Evolutionary conservation across 2,113 vertebrate genomes (phyloP).

Genomic region (Lepidiolamprologus cunningtoni): DNA sequence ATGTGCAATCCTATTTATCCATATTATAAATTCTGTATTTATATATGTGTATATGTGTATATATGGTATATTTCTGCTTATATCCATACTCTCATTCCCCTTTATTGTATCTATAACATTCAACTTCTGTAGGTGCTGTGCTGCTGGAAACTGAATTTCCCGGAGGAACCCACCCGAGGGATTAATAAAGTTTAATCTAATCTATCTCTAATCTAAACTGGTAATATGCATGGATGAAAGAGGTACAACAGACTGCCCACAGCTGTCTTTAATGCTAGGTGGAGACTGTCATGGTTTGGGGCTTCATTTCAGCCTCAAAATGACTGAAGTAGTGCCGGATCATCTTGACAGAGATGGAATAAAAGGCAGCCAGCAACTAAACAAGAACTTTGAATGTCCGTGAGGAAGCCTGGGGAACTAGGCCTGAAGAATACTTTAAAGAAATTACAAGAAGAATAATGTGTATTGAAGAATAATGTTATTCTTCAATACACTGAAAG

Average conservation of each 20-base stretch:
- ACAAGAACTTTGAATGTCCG: neutral
- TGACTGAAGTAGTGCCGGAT: neutral
- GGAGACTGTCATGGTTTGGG: neutral
- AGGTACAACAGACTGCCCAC: neutral
- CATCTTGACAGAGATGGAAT: neutral
- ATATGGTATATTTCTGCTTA: neutral
- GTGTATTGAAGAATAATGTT: neutral
- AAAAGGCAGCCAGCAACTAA: neutral
- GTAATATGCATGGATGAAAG: neutral
- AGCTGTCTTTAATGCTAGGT: neutral
- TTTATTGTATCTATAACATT: neutral
- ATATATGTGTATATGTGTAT: neutral
- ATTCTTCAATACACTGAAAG: neutral
- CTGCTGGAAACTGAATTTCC: neutral
- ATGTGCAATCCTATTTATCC: neutral
- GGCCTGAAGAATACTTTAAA: neutral
- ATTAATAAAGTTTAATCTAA: neutral
- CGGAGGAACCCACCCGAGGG: neutral
- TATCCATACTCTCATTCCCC: neutral
- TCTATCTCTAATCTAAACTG: neutral
- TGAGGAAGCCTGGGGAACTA: neutral
- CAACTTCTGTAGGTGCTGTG: neutral
- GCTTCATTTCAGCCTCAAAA: neutral
- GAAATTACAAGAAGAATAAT: neutral
- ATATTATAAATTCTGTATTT: neutral